Conservation (phyloP, 2,113 vertebrate species). For the Phycodurus eques region DNA sequence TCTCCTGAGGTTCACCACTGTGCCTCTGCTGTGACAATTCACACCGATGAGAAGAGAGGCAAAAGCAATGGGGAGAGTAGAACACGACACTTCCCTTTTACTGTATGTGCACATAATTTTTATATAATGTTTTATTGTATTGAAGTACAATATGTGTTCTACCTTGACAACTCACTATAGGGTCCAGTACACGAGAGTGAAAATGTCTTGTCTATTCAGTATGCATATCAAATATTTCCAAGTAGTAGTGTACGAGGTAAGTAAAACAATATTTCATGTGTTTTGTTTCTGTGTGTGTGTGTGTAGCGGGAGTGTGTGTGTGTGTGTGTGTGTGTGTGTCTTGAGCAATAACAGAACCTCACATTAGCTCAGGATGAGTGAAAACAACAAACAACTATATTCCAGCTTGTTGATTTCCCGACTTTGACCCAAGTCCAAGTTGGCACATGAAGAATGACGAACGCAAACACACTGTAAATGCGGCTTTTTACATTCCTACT, state of each 20-base stretch:
- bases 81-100: neutral
- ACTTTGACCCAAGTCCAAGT: neutral
- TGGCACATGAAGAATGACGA: neutral
- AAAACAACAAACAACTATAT: slow-evolving; percentile 24
- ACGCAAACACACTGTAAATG: neutral
- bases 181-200: neutral
- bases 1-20: slow-evolving; percentile 26
- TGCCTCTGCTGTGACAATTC: slow-evolving; percentile 31
- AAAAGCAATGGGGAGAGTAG: no score
- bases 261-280: neutral
- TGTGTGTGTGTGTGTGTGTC: slow-evolving; percentile 24
- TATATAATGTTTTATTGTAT: neutral
- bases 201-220: neutral
- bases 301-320: slow-evolving; percentile 2
- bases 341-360: slow-evolving; percentile 35
- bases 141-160: neutral
- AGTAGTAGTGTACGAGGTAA: neutral
- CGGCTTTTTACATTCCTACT: neutral
- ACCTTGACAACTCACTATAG: neutral
- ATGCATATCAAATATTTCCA: neutral
- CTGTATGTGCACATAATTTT: neutral
- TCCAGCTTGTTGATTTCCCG: slow-evolving; percentile 12
- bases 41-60: slow-evolving; percentile 34
- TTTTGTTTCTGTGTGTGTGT: neutral
- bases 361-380: slow-evolving; percentile 26